A percentile compares a stretch with the other conserved stretches of the same genome.
Evolutionary conservation across 2,113 vertebrate genomes (phyloP).

Genomic region (Mohoua ochrocephala): DNA sequence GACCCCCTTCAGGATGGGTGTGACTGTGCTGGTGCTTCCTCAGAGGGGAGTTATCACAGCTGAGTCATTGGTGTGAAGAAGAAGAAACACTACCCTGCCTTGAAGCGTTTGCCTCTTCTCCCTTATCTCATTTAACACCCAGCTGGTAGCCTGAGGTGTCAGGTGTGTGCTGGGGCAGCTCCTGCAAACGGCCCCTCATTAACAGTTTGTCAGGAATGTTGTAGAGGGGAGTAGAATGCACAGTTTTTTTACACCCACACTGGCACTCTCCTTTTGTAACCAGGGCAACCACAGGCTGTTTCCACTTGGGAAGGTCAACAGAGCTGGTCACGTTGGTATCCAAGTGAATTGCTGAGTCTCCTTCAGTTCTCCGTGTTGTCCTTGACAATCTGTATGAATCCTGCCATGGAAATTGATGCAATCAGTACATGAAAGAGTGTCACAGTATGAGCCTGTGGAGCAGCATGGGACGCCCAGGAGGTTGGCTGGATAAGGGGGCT

Average conservation of each 20-base stretch:
- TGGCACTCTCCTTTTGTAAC: not conserved
- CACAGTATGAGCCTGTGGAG: not conserved
- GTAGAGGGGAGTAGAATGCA: not conserved
- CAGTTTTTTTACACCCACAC: not conserved
- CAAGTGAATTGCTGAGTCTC: not conserved
- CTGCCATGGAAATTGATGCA: not conserved
- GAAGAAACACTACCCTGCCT: not conserved
- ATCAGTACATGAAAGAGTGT: fast-evolving
- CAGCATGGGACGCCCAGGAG: not conserved
- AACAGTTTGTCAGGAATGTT: not conserved
- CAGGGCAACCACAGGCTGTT: not conserved
- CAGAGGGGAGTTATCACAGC: not conserved
- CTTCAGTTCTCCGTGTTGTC: not conserved
- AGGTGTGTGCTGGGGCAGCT: not conserved
- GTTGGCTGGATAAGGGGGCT: not conserved
- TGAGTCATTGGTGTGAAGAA: not conserved
- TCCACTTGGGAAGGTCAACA: not conserved
- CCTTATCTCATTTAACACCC: not conserved
- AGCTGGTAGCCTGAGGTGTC: not conserved
- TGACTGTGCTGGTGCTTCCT: not conserved
- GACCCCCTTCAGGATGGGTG: not conserved
- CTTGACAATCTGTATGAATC: not conserved
- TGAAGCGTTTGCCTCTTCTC: not conserved
- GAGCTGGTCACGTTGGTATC: not conserved
- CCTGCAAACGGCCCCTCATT: not conserved